Conservation (phyloP, 1,140 invertebrate genomes). For the Mactra quadrangularis region DNA sequence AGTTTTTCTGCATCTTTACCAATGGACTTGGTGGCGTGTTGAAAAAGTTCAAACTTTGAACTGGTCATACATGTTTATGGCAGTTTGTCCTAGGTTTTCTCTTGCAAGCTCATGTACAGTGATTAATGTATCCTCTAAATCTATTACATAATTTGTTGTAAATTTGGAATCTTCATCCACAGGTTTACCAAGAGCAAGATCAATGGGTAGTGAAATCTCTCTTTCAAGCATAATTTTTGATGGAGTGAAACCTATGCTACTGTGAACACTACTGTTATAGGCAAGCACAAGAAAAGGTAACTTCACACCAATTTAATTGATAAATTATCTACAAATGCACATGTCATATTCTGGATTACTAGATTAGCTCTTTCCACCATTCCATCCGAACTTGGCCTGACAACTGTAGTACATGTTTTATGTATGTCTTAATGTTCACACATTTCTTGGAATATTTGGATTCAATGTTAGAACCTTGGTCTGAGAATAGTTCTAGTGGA, state of each 20-base stretch:
- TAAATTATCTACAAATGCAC: slow-evolving; percentile 38
- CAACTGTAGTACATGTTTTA: slow-evolving; percentile 63
- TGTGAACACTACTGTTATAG: slow-evolving; percentile 47
- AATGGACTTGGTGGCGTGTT: no score
- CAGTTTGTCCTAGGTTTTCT: slow-evolving; percentile 1
- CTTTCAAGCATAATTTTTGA: slow-evolving; percentile 46
- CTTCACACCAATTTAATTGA: slow-evolving; percentile 60
- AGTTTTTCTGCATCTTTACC: no score
- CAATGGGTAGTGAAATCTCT: slow-evolving; percentile 20
- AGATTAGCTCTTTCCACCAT: slow-evolving; percentile 69
- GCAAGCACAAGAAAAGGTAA: slow-evolving; percentile 52
- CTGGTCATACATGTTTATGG: slow-evolving; percentile 4
- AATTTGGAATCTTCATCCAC: slow-evolving; percentile 13
- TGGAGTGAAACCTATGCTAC: slow-evolving; percentile 48
- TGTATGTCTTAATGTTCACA: slow-evolving; percentile 61
- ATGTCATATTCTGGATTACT: slow-evolving; percentile 53
- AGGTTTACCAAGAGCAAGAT: slow-evolving; percentile 9
- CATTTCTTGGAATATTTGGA: slow-evolving; percentile 63
- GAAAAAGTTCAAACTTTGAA: no score
- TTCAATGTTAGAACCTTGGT: slow-evolving; percentile 72
- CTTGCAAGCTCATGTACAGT: slow-evolving; percentile 13
- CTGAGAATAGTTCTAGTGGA: slow-evolving; percentile 28
- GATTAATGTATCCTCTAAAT: slow-evolving; percentile 14
- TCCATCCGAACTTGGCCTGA: slow-evolving; percentile 66
- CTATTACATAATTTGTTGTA: slow-evolving; percentile 10